Conservation (phyloP, 2,113 vertebrate genomes). For the Danio rerio region DNA sequence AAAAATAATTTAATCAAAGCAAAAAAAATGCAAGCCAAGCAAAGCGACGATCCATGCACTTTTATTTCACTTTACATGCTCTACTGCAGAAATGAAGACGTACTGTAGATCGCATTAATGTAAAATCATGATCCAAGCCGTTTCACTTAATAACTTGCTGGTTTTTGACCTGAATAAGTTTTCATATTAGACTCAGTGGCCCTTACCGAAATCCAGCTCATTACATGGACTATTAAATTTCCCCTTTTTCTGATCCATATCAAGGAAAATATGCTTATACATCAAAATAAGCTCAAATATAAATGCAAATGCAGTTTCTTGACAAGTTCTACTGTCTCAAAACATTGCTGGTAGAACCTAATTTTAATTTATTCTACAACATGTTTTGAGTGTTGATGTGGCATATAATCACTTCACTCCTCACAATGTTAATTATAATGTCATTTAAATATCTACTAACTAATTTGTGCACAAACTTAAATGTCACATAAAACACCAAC, state of each 20-base stretch:
- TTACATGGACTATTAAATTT: not conserved
- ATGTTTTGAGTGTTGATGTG: no score
- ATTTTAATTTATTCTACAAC: no score
- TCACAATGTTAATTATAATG: no score
- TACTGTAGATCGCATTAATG: not conserved
- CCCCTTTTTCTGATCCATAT: not conserved
- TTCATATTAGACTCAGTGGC: not conserved
- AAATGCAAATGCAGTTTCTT: no score
- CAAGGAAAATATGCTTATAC: not conserved
- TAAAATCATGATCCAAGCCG: constrained; percentile 15
- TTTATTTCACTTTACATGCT: not conserved
- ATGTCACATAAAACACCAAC: no score
- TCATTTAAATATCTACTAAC: no score
- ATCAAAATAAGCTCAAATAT: not conserved
- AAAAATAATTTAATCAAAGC: not conserved
- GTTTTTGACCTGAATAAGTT: constrained; percentile 16
- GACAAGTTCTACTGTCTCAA: no score
- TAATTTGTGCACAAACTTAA: no score
- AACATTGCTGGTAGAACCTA: no score
- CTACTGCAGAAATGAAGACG: not conserved
- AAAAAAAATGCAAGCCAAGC: constrained; percentile 31
- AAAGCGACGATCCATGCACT: not conserved
- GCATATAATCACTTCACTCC: no score
- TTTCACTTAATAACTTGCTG: not conserved
- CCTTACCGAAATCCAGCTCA: not conserved